Percentiles rank a stretch among this genome's conserved stretches.
These are phyloP conservation scores for Arenaria interpres DNA, from an alignment of 2,113 vertebrate species.

Conservation along the genomic window DNA sequence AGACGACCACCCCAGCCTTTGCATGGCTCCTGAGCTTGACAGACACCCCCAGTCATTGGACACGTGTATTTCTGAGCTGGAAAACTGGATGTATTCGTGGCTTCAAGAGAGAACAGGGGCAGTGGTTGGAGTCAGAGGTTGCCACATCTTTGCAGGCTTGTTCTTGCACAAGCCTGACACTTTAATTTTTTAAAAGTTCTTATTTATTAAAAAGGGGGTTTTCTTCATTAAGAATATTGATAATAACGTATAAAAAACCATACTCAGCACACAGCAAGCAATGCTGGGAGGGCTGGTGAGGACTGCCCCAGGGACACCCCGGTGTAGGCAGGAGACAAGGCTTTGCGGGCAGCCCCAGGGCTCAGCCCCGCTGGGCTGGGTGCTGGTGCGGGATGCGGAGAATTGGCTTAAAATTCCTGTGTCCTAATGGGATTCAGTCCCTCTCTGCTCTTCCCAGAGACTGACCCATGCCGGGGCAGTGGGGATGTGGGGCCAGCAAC, in stretches of 20 bases:
- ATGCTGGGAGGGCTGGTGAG: neutral
- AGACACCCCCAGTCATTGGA: rapidly evolving
- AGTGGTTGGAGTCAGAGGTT: neutral
- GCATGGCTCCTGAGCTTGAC: neutral
- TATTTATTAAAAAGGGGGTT: neutral
- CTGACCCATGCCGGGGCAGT: neutral
- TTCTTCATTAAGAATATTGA: neutral
- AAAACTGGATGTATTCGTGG: neutral
- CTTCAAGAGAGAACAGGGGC: neutral
- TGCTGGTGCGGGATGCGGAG: rapidly evolving
- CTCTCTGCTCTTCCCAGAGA: neutral
- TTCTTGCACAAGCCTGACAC: neutral
- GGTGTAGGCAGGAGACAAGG: neutral
- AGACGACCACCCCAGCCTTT: neutral
- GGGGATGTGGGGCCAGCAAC: neutral
- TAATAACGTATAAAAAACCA: neutral
- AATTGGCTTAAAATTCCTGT: neutral
- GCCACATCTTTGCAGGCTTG: neutral
- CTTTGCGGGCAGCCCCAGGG: neutral
- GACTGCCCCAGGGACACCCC: neutral
- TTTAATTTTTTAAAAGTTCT: neutral
- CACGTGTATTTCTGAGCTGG: neutral
- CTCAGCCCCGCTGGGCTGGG: neutral
- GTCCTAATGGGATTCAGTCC: neutral
- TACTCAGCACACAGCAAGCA: neutral